Conservation (phyloP, 2,113 vertebrate genomes). For the Tragelaphus buxtoni region DNA sequence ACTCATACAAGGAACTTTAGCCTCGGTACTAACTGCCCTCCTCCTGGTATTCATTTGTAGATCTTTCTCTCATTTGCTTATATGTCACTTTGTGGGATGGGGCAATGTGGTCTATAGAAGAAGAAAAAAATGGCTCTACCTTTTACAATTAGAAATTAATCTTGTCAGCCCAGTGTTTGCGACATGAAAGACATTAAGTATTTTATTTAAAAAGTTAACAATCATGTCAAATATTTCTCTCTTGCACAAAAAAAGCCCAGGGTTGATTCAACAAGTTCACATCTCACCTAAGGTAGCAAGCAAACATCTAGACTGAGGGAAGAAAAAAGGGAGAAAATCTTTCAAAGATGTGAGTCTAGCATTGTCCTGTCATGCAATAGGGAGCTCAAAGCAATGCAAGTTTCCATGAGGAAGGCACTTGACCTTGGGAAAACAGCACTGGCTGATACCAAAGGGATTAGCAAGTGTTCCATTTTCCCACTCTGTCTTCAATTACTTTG, state of each 20-base stretch:
- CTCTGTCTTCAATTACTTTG: slow-evolving; percentile 79
- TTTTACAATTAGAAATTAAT: neutral
- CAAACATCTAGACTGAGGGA: neutral
- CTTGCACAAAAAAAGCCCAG: neutral
- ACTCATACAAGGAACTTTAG: neutral
- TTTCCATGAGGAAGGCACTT: neutral
- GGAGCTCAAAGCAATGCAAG: slow-evolving; percentile 4
- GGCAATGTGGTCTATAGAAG: neutral
- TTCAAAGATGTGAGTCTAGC: neutral
- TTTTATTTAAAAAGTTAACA: neutral
- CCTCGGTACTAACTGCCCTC: accelerated
- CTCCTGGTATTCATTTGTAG: neutral
- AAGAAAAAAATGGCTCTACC: neutral
- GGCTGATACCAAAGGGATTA: slow-evolving; percentile 79
- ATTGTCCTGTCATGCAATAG: neutral
- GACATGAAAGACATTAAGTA: neutral
- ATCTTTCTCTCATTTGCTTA: neutral
- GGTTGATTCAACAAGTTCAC: neutral
- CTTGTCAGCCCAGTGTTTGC: neutral
- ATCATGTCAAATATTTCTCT: neutral
- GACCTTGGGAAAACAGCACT: slow-evolving; percentile 76
- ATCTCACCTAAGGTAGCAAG: neutral
- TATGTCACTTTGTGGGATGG: neutral
- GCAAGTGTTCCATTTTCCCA: slow-evolving; percentile 73
- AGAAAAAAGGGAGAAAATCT: neutral